These are phyloP conservation scores for Troglohyphantes excavatus DNA, from an alignment of 2,888 invertebrate species.

Conservation along the genomic window DNA sequence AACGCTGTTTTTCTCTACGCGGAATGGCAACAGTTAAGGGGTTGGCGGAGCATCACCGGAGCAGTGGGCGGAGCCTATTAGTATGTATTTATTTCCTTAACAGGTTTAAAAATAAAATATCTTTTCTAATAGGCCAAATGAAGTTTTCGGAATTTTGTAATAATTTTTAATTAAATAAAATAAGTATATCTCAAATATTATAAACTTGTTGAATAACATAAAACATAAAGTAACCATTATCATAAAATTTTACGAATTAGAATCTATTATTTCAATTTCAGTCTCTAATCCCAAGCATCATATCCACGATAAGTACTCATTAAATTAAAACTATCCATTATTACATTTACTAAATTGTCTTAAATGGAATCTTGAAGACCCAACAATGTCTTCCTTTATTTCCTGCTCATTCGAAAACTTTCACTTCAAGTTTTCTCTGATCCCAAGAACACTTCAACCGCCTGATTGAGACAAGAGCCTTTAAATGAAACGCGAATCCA, in stretches of 20 bases:
- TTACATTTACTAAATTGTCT: background rate
- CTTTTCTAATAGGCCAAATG: too few species aligned
- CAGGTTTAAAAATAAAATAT: too few species aligned
- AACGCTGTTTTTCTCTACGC: too few species aligned
- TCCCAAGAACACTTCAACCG: slow-evolving; percentile 2
- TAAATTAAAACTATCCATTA: background rate
- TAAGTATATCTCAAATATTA: too few species aligned
- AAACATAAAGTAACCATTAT: too few species aligned
- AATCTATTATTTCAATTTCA: background rate
- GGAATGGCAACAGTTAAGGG: too few species aligned
- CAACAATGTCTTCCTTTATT: slow-evolving; percentile 3
- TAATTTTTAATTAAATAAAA: too few species aligned
- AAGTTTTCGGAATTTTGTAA: too few species aligned
- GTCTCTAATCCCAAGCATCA: background rate
- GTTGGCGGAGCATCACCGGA: too few species aligned
- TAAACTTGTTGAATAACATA: too few species aligned
- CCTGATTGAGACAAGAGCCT: background rate
- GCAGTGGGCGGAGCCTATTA: too few species aligned
- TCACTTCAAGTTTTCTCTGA: background rate
- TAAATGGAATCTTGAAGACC: background rate
- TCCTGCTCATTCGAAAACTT: background rate
- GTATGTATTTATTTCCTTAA: too few species aligned
- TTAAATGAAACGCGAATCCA: background rate
- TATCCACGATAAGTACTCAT: background rate
- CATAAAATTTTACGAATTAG: background rate